Percentiles rank a stretch among this genome's conserved stretches.
These are phyloP conservation scores for Leptopilina syphax DNA, from an alignment of 2,888 invertebrate species.

Conservation along the genomic window DNA sequence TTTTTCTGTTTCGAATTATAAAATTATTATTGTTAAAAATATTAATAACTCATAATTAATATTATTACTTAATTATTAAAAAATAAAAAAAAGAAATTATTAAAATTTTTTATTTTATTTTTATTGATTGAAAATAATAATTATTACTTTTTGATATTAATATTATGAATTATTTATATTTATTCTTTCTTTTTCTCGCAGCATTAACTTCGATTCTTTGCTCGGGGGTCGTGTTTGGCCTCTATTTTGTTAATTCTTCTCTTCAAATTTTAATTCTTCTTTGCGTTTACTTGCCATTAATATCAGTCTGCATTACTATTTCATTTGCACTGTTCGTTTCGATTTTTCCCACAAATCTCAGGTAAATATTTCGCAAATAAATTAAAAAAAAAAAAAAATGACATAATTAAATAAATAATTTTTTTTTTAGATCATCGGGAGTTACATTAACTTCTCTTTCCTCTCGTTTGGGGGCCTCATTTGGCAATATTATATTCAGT, in stretches of 20 bases:
- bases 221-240: conserved; percentile 81
- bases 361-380: conserved; percentile 76
- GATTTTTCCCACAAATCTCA: conserved; percentile 88
- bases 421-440: conserved; percentile 42
- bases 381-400: not conserved
- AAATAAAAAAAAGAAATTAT: too few species aligned
- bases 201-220: conserved; percentile 86
- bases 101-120: not conserved
- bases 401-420: not conserved
- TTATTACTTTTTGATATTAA: too few species aligned
- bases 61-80: too few species aligned
- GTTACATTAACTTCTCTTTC: conserved; percentile 79
- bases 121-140: too few species aligned
- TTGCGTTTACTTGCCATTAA: conserved; percentile 87
- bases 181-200: conserved; percentile 69
- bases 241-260: conserved; percentile 86
- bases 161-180: not conserved
- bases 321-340: conserved; percentile 88
- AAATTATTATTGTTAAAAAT: not conserved
- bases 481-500: conserved; percentile 87
- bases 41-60: not conserved
- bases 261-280: conserved; percentile 85
- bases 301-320: conserved; percentile 87
- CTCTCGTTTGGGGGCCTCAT: conserved; percentile 85
- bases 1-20: too few species aligned